Evolutionary conservation across 2,888 invertebrate species (phyloP), one percentile per base, ranked within the genome.

Genomic region (Cylloceria caligata): DNA sequence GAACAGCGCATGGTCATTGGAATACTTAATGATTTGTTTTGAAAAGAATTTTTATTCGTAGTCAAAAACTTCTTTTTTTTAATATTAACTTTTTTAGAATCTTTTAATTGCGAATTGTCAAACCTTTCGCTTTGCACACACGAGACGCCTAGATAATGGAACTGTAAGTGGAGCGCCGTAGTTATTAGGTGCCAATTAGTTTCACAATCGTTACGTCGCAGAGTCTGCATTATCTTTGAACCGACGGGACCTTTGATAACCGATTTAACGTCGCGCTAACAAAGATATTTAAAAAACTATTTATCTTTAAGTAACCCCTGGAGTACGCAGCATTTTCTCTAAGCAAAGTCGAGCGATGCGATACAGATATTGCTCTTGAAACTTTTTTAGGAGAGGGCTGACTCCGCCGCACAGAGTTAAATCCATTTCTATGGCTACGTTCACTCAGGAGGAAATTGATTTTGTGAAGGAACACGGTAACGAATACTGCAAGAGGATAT

Each of bases 361-460:
- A 49, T 21, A 71, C 11, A 11, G 16, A 11, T 30, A 72, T 36
- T 52, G 1, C 13, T 7, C 7, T 30, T 24, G 13, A 49, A 30
- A 13, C 0, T 5, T 80, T 96, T 96, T 68, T 94, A 99, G 99
- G 93, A 96, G 99, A 91, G 99, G 99, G 73, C 94, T 99, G 85
- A 99, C 99, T 90, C 99, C 99, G 83, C 99, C 99, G 87, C 99
- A 99, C 93, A 95, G 99, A 86, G 98, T 99, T 84, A 99, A 99
- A 94, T 99, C 99, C 71, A 99, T 99, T 90, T 99, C 99, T 45
- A 99, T 99, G 99, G 98, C 99, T 83, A 98, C 98, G 88, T 99
- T 99, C 93, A 97, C 97, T 80, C 95, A 96, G 88, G 99, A 99
- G 89, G 99, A 99, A 94, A 96, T 99, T 91, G 98, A 98, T 90